Conservation (phyloP, 2,888 invertebrate species). For the Drosophila falleni region DNA sequence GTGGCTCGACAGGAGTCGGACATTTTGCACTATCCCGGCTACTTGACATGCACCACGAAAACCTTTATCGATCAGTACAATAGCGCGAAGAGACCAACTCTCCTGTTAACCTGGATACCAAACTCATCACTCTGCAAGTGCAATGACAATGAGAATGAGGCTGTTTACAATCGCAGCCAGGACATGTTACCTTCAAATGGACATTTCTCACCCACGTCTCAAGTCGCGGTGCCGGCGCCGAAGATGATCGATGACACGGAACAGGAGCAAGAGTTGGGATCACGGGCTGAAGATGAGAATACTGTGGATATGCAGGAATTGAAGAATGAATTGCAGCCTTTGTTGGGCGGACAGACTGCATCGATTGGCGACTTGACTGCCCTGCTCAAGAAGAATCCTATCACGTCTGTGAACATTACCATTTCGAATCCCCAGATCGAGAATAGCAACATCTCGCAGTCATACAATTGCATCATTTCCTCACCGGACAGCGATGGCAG, state of each 20-base stretch:
- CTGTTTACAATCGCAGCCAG: slow-evolving; percentile 86
- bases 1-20: slow-evolving; percentile 93
- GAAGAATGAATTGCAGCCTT: slow-evolving; percentile 85
- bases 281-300: slow-evolving; percentile 68
- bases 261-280: slow-evolving; percentile 33
- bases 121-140: slow-evolving; percentile 95
- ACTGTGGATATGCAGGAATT: slow-evolving; percentile 84
- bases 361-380: slow-evolving; percentile 83
- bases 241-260: slow-evolving; percentile 59
- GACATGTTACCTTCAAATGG: slow-evolving; percentile 85
- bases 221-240: slow-evolving; percentile 61
- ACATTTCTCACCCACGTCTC: slow-evolving; percentile 41
- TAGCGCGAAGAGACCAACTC: slow-evolving; percentile 91
- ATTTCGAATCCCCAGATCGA: slow-evolving; percentile 91
- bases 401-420: slow-evolving; percentile 89
- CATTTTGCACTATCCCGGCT: slow-evolving; percentile 95
- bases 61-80: slow-evolving; percentile 92
- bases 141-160: slow-evolving; percentile 85
- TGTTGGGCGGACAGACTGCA: slow-evolving; percentile 83
- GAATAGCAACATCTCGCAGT: slow-evolving; percentile 89
- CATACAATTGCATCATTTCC: slow-evolving; percentile 81
- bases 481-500: slow-evolving; percentile 80
- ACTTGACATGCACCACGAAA: slow-evolving; percentile 94
- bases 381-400: slow-evolving; percentile 86
- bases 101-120: slow-evolving; percentile 97